Percentiles rank a stretch among this genome's conserved stretches.
These are phyloP conservation scores for Urosaurus nigricauda DNA, from an alignment of 2,797 vertebrate species.

Conservation along the genomic window DNA sequence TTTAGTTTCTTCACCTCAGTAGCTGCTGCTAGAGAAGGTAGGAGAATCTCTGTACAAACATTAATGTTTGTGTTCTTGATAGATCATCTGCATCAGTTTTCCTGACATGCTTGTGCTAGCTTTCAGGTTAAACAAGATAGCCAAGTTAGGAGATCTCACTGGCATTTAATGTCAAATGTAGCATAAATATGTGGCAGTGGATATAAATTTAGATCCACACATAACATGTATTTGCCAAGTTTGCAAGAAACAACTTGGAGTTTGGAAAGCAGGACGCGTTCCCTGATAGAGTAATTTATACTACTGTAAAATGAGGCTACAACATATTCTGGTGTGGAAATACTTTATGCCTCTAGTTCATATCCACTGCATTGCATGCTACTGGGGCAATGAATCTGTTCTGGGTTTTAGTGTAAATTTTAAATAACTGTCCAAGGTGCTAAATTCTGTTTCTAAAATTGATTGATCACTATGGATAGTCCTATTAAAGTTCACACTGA, in stretches of 20 bases:
- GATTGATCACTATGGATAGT: too few relatives aligned
- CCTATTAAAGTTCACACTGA: too few relatives aligned
- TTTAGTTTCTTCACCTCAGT: conserved; percentile 1
- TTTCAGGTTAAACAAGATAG: conserved; percentile 2
- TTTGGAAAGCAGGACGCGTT: neutral
- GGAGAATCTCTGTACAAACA: neutral
- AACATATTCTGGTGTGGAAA: too few relatives aligned
- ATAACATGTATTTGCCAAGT: neutral
- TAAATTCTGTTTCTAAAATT: too few relatives aligned
- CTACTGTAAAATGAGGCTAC: neutral
- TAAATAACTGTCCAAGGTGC: too few relatives aligned
- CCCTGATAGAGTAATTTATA: conserved; percentile 3
- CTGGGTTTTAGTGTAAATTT: too few relatives aligned
- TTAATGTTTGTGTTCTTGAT: conserved; percentile 3
- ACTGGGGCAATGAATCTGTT: too few relatives aligned
- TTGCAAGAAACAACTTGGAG: conserved; percentile 2
- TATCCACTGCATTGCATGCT: neutral
- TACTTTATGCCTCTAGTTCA: neutral
- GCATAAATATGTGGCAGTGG: neutral
- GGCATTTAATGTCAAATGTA: conserved; percentile 11
- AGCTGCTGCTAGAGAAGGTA: neutral
- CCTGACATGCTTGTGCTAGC: conserved; percentile 1
- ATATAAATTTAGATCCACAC: neutral
- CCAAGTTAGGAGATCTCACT: neutral
- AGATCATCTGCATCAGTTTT: conserved; percentile 10